phyloP scores from a whole-genome alignment of 1,140 invertebrate genomes.

The Drosophila sp. region DNA sequence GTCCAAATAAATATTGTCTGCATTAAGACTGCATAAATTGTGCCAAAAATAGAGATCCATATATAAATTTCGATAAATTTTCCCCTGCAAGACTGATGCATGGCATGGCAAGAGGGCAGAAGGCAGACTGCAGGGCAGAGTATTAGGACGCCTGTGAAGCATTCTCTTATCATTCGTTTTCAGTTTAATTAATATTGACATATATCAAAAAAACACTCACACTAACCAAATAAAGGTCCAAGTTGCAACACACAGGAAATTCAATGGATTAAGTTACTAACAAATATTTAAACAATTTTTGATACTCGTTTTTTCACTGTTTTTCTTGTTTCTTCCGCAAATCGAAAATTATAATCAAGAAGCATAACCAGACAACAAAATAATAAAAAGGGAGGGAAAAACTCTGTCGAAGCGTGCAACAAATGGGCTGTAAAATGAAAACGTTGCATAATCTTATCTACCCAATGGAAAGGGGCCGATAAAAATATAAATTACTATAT shows the following conservation, averaged over 20 bases:
- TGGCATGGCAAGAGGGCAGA: background rate
- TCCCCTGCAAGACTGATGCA: background rate
- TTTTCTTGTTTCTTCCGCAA: slow-evolving; percentile 25
- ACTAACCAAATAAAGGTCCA: background rate
- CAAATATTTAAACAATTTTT: slow-evolving; percentile 41
- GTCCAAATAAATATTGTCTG: background rate
- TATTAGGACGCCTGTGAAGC: background rate
- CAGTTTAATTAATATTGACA: background rate
- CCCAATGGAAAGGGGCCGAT: background rate
- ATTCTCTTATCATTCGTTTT: background rate
- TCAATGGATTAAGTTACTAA: slow-evolving; percentile 37
- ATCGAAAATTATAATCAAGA: slow-evolving; percentile 20
- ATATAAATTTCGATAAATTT: slow-evolving; percentile 4
- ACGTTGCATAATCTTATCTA: slow-evolving; percentile 45
- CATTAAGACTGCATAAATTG: slow-evolving; percentile 4
- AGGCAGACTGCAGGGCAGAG: background rate
- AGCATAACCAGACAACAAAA: slow-evolving; percentile 19
- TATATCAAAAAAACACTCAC: slow-evolving; percentile 1
- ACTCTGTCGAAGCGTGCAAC: slow-evolving; percentile 26
- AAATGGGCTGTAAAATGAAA: slow-evolving; percentile 25
- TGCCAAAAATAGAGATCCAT: slow-evolving; percentile 5
- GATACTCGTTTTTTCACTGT: background rate
- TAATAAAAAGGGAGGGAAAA: slow-evolving; percentile 24
- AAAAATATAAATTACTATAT: slow-evolving; percentile 12
- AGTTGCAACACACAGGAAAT: slow-evolving; percentile 30